Conservation (phyloP, 92 coral and sea anemone species). For the Paramuricea clavata region DNA sequence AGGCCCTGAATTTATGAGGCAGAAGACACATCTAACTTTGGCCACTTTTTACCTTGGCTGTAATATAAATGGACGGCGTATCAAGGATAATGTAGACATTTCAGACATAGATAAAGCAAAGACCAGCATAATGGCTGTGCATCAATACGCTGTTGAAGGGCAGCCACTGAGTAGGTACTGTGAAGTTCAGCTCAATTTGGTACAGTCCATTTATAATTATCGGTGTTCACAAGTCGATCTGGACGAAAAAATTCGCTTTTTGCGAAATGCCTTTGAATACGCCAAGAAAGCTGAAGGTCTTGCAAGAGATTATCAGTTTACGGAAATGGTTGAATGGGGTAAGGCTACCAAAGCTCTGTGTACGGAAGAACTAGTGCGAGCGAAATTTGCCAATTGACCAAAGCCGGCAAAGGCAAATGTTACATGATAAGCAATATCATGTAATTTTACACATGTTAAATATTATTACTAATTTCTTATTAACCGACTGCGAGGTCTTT, state of each 20-base stretch:
- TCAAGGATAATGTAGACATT: not conserved
- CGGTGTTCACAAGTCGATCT: not conserved
- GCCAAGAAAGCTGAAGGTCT: not conserved
- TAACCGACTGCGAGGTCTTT: too few relatives aligned
- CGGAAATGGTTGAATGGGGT: conserved; percentile 11
- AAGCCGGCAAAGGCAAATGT: too few relatives aligned
- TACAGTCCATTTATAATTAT: not conserved
- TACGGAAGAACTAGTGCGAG: not conserved
- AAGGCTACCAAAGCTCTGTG: not conserved
- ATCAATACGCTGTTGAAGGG: not conserved
- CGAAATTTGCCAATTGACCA: too few relatives aligned
- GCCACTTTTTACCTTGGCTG: conserved; percentile 16
- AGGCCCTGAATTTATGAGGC: too few relatives aligned
- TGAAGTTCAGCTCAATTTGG: not conserved
- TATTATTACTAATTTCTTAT: too few relatives aligned
- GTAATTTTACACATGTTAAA: too few relatives aligned
- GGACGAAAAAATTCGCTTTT: not conserved
- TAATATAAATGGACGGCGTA: conserved; percentile 2
- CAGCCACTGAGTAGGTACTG: not conserved
- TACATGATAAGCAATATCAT: too few relatives aligned
- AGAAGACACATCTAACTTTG: conserved; percentile 28
- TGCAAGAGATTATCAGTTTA: not conserved
- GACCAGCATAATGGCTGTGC: not conserved
- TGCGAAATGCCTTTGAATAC: not conserved
- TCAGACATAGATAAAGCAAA: not conserved